Percentiles rank a stretch among this genome's conserved stretches.
These are phyloP conservation scores for Melitaea cinxia DNA, from an alignment of 1,140 invertebrate genomes.

Conservation along the genomic window DNA sequence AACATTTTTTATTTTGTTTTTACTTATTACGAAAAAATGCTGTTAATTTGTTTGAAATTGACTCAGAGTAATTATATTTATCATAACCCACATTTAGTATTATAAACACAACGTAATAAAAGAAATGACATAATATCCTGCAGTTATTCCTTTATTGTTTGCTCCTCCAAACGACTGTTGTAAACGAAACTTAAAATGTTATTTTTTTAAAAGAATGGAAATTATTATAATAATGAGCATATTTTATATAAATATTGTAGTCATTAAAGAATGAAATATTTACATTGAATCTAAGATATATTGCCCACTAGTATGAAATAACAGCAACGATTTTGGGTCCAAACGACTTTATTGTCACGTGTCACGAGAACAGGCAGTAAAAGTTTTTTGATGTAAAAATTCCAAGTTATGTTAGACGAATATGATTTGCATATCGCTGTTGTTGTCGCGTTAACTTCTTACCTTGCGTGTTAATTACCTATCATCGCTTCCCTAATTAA, in stretches of 20 bases:
- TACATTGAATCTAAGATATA: conserved; percentile 19
- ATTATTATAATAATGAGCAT: no score
- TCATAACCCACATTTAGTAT: no score
- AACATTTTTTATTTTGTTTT: no score
- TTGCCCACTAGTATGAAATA: not conserved
- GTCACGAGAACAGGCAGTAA: conserved; percentile 67
- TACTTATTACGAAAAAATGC: no score
- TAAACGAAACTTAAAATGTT: no score
- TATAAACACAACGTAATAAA: no score
- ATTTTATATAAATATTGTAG: not conserved
- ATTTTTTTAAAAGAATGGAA: not conserved
- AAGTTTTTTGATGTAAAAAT: conserved; percentile 59
- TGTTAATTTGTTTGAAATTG: no score
- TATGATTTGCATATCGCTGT: conserved; percentile 73
- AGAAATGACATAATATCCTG: no score
- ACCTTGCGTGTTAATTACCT: conserved; percentile 59
- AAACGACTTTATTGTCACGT: conserved; percentile 61
- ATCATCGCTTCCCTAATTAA: conserved; percentile 58
- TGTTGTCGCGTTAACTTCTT: conserved; percentile 57
- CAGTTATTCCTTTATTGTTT: no score
- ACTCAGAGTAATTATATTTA: no score
- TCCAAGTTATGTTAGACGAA: conserved; percentile 56
- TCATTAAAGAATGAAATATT: conserved; percentile 13
- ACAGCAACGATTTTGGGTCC: conserved; percentile 20
- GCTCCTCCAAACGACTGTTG: no score